Base-by-base conservation (phyloP, 2,888 invertebrate species). In the Dynastes hyllus region DNA sequence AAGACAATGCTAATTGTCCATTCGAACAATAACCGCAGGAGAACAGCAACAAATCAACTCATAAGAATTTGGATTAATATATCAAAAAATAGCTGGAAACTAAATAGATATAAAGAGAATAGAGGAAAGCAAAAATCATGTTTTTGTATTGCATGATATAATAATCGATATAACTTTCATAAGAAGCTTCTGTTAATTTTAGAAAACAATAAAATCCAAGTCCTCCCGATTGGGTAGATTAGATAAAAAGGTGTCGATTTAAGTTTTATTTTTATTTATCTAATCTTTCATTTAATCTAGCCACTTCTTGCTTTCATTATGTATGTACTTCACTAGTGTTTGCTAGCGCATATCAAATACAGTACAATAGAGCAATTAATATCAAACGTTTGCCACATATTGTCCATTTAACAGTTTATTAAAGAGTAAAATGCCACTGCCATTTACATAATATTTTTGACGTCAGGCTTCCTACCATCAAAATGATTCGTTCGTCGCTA, bases 341-440 rank as follows among this genome's bases (percentile, higher is more conserved):
- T 45, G 45, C 45, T 11, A 45, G 45, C 11, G 2, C 6, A 53
- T 4, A 51, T 63, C 8, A n/a, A 76, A 50, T 8, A 37, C 27
- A 67, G 50, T 2, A 77, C 27, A 76, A 55, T 77, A 22, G 8
- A 16, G 9, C 55, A 77, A 53, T 69, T 77, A 77, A 45, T 55
- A 77, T 16, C 32, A 66, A 65, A 76, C 22, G 8, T 16, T 55
- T 71, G 55, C 37, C 45, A 27, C 40, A 65, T 29, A 55, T 51
- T 29, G 65, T 76, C 55, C 73, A 79, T 67, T 55, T 58, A 79
- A 27, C 50, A 76, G 67, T 78, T 77, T 80, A 66, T 80, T 80
- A 70, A 70, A 77, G 78, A 78, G 70, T 61, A 61, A 69, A 80
- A 79, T 80, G 77, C 73, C 78, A 81, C 79, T 51, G 73, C 76